Base-by-base conservation (phyloP, 2,888 invertebrate genomes). In the Dasypogon diadema region DNA sequence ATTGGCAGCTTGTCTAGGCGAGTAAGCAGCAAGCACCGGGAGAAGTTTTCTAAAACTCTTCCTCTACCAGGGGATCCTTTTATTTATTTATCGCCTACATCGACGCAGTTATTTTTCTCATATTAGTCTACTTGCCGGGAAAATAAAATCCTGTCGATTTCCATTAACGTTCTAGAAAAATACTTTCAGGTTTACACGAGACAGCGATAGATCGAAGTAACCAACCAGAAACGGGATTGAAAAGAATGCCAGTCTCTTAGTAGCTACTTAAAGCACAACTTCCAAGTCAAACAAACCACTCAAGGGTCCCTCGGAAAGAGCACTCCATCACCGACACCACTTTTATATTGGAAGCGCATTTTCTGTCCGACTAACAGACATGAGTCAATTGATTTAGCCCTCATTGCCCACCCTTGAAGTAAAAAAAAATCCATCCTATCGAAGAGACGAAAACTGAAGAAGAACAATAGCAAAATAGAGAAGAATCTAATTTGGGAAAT, bases 321-420 rank as follows among this genome's bases (percentile, higher is more conserved):
- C 34, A 54, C 51, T 51, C 70, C 30, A 51, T 54, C 70, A 70
- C 70, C 30, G 54, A 70, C 70, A 54, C 70, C 51, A 68, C 30
- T 54, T 24, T 26, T 48, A 14, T 30, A 54, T 54, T 30, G 30
- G 34, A 68, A 42, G 18, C 48, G 65, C 65, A 48, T 65, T 56
- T 70, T 70, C 51, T 54, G 54, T 70, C 54, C 34, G 22, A 70
- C 70, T 70, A 70, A 54, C 70, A 51, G 70, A 70, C 54, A 54
- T 70, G 70, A 70, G 70, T 70, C 70, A 70, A 70, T 70, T 70
- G 70, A 70, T 70, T 70, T 70, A 70, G 51, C 70, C 54, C 21
- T 51, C 22, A 18, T n/a, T 65, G n/a, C 58, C 26, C 34, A 5
- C 14, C 42, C n/a, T n/a, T n/a, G n/a, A n/a, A n/a, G n/a, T n/a